These are phyloP conservation scores for Polydrusus cervinus DNA, from an alignment of 2,888 invertebrate genomes.

Conservation along the genomic window DNA sequence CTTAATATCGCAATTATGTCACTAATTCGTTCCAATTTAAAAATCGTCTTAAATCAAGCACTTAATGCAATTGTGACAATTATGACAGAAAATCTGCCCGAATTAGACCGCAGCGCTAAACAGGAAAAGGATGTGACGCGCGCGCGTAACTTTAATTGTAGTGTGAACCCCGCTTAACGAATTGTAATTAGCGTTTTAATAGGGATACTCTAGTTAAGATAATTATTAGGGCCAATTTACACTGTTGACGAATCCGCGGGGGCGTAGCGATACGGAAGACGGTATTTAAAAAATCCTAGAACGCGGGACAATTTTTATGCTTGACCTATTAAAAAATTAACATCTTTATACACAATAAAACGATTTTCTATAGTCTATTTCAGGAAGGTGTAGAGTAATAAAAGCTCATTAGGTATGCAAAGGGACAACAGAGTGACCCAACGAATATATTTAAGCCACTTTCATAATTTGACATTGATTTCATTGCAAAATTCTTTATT, in stretches of 20 bases:
- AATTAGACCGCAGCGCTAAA: conserved; percentile 65
- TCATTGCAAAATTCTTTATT: no score
- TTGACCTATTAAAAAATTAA: no score
- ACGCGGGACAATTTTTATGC: not conserved
- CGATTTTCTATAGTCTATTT: no score
- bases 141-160: conserved; percentile 66
- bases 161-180: conserved; percentile 71
- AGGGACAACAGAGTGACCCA: no score
- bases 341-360: no score
- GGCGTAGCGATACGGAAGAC: conserved; percentile 35
- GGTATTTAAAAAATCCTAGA: conserved; percentile 31
- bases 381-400: no score
- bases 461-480: no score
- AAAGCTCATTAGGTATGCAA: no score
- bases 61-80: conserved; percentile 31
- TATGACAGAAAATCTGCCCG: conserved; percentile 63
- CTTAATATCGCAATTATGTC: conserved; percentile 25
- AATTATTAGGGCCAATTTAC: conserved; percentile 64
- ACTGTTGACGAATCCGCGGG: conserved; percentile 35
- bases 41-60: conserved; percentile 33
- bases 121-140: conserved; percentile 71
- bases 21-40: conserved; percentile 36
- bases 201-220: conserved; percentile 72
- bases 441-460: no score
- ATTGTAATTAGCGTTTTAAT: conserved; percentile 72